Evolutionary conservation across 1,140 invertebrate species (phyloP).

Genomic region (Drosophila rhopaloa): DNA sequence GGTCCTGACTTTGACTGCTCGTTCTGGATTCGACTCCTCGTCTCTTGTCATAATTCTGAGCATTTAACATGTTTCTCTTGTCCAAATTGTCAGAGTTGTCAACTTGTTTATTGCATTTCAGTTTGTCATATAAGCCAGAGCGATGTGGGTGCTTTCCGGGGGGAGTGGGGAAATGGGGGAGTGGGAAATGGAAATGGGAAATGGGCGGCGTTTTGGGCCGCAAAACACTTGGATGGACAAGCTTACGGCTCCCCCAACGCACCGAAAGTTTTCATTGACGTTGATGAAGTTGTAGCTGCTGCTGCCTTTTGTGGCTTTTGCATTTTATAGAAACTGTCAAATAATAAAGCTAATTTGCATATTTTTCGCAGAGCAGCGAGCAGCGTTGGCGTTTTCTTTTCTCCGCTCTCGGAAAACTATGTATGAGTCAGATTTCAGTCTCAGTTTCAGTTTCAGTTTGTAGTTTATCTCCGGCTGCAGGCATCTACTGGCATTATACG

Average conservation of each 20-base stretch:
- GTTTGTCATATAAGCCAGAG: slow-evolving; percentile 57
- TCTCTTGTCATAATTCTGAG: slow-evolving; percentile 65
- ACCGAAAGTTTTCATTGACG: slow-evolving; percentile 57
- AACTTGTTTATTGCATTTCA: slow-evolving; percentile 75
- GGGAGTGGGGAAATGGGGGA: neutral
- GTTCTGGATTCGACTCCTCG: slow-evolving; percentile 43
- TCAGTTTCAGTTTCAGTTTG: neutral
- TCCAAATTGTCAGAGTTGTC: slow-evolving; percentile 74
- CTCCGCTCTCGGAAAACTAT: slow-evolving; percentile 11
- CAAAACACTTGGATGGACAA: slow-evolving; percentile 36
- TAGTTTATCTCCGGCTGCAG: slow-evolving; percentile 28
- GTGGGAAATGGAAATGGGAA: neutral
- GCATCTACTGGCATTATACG: slow-evolving; percentile 10
- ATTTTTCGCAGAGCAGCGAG: slow-evolving; percentile 34
- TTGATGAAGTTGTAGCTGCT: slow-evolving; percentile 58
- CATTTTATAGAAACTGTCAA: slow-evolving; percentile 68
- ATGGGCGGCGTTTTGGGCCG: neutral
- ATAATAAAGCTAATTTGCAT: slow-evolving; percentile 66
- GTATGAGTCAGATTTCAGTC: slow-evolving; percentile 14
- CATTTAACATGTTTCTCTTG: slow-evolving; percentile 75
- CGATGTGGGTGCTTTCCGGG: slow-evolving; percentile 19
- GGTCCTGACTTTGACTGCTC: neutral
- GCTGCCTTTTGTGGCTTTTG: slow-evolving; percentile 60
- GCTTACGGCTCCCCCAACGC: slow-evolving; percentile 15
- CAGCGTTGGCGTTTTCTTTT: slow-evolving; percentile 4